Percentiles rank a stretch among this genome's conserved stretches.
Evolutionary conservation across 2,797 vertebrate species (phyloP).

Genomic region (Sciurus carolinensis): DNA sequence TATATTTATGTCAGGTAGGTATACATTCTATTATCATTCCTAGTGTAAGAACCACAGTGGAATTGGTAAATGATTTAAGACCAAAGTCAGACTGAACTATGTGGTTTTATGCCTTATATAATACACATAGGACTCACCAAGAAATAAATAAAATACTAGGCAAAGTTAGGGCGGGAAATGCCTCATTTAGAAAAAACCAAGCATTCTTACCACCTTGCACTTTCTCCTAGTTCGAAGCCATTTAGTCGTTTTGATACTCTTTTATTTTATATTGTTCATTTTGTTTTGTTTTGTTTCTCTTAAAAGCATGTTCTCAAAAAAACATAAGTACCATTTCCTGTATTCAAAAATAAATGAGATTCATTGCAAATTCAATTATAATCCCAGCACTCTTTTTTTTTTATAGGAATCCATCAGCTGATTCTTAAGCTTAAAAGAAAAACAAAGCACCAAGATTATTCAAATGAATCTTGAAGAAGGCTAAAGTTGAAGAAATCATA

Average conservation of each 20-base stretch:
- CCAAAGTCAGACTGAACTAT: slow-evolving; percentile 12
- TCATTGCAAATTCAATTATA: not conserved
- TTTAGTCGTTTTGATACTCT: not conserved
- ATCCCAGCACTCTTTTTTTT: not conserved
- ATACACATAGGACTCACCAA: not conserved
- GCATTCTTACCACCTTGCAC: not conserved
- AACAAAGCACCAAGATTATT: not conserved
- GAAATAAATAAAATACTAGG: not conserved
- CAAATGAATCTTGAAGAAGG: not conserved
- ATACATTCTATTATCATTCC: not conserved
- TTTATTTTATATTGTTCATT: not conserved
- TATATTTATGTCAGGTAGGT: not conserved
- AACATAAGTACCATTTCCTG: not conserved
- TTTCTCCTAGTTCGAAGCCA: not conserved
- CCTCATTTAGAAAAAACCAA: not conserved
- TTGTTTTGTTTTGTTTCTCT: not conserved
- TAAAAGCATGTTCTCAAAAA: not conserved
- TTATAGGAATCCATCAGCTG: not conserved
- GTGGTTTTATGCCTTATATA: not conserved
- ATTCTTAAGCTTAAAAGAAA: not conserved
- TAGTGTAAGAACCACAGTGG: not conserved
- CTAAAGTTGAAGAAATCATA: not conserved
- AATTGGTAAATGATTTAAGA: not conserved
- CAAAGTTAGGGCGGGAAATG: not conserved
- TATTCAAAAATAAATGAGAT: slow-evolving; percentile 34